Percentiles rank a stretch among this genome's conserved stretches.
These are phyloP conservation scores for Alauda arvensis DNA, from an alignment of 2,797 vertebrate species.

Conservation along the genomic window DNA sequence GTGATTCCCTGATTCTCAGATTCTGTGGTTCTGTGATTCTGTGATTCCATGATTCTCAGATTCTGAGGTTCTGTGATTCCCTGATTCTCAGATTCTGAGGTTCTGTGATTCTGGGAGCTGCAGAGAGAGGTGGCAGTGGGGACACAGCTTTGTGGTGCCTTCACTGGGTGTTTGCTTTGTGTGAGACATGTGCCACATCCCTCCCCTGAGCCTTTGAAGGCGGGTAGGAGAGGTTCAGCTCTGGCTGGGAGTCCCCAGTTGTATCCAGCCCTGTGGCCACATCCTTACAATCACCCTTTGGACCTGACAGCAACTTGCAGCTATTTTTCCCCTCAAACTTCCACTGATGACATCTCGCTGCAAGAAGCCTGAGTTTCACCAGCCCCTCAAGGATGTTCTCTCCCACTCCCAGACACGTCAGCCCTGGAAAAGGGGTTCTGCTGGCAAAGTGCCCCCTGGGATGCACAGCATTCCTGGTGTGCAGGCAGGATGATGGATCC, in stretches of 20 bases:
- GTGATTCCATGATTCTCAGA: background rate
- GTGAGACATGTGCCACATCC: background rate
- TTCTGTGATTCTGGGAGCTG: background rate
- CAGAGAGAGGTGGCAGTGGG: background rate
- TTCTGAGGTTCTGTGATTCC: background rate
- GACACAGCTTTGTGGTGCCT: background rate
- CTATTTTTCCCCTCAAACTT: background rate
- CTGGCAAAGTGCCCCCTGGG: background rate
- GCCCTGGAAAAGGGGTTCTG: background rate
- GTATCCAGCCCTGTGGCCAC: background rate
- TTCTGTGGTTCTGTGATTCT: background rate
- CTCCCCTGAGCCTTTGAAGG: background rate
- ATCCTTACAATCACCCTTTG: background rate
- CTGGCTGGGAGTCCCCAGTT: background rate
- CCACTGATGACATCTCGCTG: accelerated
- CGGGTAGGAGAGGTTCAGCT: background rate
- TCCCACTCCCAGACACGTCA: background rate
- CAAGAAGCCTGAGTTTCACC: background rate
- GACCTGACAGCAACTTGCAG: accelerated
- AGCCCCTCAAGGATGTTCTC: background rate
- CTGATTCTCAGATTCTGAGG: background rate
- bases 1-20: background rate
- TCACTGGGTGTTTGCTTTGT: background rate
- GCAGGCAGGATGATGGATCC: background rate
- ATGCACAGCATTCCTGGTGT: accelerated